Conservation (phyloP, 2,113 vertebrate genomes). For the Chaetorhynchus papuensis region DNA sequence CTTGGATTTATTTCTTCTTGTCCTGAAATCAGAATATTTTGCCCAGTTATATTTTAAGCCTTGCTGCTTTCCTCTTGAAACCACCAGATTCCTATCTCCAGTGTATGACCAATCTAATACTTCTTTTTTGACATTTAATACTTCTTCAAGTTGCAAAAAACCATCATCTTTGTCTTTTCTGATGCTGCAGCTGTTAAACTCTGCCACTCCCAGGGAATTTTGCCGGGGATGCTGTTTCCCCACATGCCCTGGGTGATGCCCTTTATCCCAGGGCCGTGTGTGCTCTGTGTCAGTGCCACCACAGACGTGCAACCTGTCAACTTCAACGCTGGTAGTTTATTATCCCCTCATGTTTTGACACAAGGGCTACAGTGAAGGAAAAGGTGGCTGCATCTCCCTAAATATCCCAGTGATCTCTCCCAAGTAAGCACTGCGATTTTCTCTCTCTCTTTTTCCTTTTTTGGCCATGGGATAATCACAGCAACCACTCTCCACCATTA, state of each 20-base stretch:
- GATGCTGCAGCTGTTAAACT: neutral
- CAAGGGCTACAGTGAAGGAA: neutral
- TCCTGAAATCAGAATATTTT: neutral
- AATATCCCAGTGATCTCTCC: neutral
- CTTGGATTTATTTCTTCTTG: neutral
- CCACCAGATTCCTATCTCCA: neutral
- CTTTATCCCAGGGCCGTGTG: neutral
- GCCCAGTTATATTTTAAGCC: neutral
- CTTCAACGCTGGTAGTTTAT: neutral
- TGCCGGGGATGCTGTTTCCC: neutral
- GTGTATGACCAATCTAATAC: neutral
- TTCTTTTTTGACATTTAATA: neutral
- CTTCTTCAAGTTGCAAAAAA: neutral
- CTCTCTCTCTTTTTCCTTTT: neutral
- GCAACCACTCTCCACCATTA: neutral
- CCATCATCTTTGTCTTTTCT: neutral
- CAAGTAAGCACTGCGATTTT: neutral
- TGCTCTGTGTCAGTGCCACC: neutral
- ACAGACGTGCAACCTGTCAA: neutral
- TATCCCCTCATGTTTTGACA: neutral
- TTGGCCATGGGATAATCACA: neutral
- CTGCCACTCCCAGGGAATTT: neutral
- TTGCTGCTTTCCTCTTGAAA: neutral
- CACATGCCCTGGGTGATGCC: rapidly evolving
- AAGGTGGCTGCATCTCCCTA: neutral